A percentile compares a stretch with the other conserved stretches of the same genome.
These are phyloP conservation scores for Papilio demoleus DNA, from an alignment of 2,888 invertebrate genomes.

Conservation along the genomic window DNA sequence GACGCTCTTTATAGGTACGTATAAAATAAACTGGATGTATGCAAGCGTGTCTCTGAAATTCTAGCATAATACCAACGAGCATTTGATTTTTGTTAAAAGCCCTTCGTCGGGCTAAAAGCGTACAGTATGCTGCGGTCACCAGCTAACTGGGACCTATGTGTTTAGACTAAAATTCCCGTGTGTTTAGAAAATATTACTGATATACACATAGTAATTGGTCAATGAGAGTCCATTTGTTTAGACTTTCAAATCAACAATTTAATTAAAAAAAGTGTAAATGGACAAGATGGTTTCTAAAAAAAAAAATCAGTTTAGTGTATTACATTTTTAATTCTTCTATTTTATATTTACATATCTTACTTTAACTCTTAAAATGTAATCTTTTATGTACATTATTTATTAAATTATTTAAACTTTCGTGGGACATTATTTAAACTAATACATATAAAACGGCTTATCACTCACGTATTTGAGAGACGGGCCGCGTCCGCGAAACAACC, in stretches of 20 bases:
- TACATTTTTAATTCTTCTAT: no score
- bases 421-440: no score
- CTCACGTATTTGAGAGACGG: no score
- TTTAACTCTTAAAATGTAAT: background rate
- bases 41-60: slow-evolving; percentile 27
- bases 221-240: background rate
- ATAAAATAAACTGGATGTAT: slow-evolving; percentile 8
- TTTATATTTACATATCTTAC: no score
- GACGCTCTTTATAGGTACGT: slow-evolving; percentile 6
- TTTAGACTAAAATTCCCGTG: background rate
- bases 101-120: slow-evolving; percentile 50
- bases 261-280: no score
- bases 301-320: no score
- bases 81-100: slow-evolving; percentile 45
- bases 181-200: background rate
- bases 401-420: no score
- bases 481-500: no score
- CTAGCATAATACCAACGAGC: slow-evolving; percentile 26
- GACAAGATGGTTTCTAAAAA: no score
- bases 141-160: slow-evolving; percentile 36
- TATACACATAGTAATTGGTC: background rate
- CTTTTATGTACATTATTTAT: background rate
- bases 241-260: no score
- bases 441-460: no score
- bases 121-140: slow-evolving; percentile 47